These are phyloP conservation scores for Caenorhabditis sulstoni DNA, from an alignment of 2,888 invertebrate species.

Conservation along the genomic window DNA sequence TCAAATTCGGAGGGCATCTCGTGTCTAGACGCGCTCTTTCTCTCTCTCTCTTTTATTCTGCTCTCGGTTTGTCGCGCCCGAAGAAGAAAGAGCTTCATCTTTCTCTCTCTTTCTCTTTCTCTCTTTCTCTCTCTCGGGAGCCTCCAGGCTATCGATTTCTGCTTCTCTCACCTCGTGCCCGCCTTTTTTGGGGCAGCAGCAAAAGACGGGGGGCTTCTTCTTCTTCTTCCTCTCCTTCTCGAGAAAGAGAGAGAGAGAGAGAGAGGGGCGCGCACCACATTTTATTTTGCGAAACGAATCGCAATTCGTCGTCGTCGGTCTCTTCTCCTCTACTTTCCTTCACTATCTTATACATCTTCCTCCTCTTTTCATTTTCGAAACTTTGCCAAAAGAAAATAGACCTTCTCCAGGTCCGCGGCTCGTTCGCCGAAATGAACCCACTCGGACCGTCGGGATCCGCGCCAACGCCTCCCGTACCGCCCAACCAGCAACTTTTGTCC, in stretches of 20 bases:
- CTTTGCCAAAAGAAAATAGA: too few species aligned
- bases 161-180: conserved; percentile 17
- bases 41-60: neutral
- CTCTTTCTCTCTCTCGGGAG: conserved; percentile 20
- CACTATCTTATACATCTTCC: too few species aligned
- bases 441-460: too few species aligned
- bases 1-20: conserved; percentile 15
- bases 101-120: conserved; percentile 17
- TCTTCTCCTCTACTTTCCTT: too few species aligned
- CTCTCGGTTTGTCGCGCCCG: too few species aligned
- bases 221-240: conserved; percentile 20
- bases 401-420: too few species aligned
- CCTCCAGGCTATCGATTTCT: conserved; percentile 56
- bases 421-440: too few species aligned
- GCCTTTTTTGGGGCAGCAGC: conserved; percentile 21
- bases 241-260: neutral
- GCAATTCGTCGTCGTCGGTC: neutral
- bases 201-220: conserved; percentile 16
- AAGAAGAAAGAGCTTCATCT: too few species aligned
- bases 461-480: too few species aligned
- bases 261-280: neutral
- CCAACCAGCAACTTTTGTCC: conserved; percentile 15
- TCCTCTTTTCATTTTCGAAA: too few species aligned
- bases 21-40: neutral
- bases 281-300: conserved; percentile 7